Conservation (phyloP, 2,888 invertebrate species). For the Apoderus coryli region DNA sequence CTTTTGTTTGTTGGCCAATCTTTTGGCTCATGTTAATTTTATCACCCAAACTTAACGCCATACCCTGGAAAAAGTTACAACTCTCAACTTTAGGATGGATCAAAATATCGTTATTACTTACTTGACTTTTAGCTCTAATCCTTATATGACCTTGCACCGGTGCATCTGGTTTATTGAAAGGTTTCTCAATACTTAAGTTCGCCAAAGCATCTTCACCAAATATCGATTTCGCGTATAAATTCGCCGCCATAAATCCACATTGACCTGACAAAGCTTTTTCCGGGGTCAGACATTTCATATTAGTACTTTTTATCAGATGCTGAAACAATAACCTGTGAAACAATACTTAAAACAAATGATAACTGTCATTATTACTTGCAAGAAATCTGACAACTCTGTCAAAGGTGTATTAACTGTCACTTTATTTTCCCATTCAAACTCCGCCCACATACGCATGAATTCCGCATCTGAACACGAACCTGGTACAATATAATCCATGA, state of each 20-base stretch:
- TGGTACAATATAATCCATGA: constrained; percentile 98
- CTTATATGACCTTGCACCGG: constrained; percentile 94
- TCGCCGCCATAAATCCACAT: constrained; percentile 99
- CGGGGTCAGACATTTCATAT: constrained; percentile 98
- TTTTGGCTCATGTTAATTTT: constrained; percentile 93
- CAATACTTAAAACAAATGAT: too few species aligned
- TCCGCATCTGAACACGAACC: constrained; percentile 88
- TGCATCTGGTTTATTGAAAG: constrained; percentile 71
- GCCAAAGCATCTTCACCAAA: constrained; percentile 98
- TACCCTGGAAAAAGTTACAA: constrained; percentile 72
- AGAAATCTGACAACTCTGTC: constrained; percentile 82
- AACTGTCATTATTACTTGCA: too few species aligned
- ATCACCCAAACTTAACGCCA: constrained; percentile 97
- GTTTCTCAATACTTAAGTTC: constrained; percentile 96
- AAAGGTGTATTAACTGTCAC: constrained; percentile 90
- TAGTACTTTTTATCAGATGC: constrained; percentile 88
- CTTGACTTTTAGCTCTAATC: constrained; percentile 97
- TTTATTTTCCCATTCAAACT: constrained; percentile 99
- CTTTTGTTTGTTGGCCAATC: constrained; percentile 38
- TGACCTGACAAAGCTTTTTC: constrained; percentile 93
- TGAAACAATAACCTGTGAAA: too few species aligned
- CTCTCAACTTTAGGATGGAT: too few species aligned
- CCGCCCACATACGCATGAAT: constrained; percentile 99
- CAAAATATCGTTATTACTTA: too few species aligned
- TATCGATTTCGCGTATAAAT: constrained; percentile 95